Evolutionary conservation across 2,797 vertebrate genomes (phyloP).

Genomic region (Scyliorhinus canicula): DNA sequence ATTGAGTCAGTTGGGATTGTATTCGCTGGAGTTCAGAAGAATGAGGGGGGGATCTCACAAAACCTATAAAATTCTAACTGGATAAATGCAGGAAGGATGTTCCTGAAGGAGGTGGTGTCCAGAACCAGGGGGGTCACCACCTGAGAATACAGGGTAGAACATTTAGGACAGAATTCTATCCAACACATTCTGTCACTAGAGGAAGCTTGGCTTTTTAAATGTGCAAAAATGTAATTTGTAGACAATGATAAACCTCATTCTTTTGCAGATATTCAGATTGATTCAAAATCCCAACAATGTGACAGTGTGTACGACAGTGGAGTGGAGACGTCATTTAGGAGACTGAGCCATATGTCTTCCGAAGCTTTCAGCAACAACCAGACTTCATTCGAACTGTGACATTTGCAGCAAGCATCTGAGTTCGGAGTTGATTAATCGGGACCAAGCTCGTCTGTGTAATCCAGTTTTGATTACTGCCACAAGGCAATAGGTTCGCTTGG

Average conservation of each 20-base stretch:
- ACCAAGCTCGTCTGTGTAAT: neutral
- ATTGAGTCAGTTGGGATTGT: no score
- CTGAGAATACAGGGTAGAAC: no score
- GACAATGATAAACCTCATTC: neutral
- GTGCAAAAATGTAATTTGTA: no score
- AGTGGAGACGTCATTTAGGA: conserved; percentile 23
- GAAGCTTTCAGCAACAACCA: conserved; percentile 30
- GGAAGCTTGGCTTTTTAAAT: no score
- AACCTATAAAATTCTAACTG: no score
- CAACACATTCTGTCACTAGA: no score
- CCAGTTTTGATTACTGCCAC: neutral
- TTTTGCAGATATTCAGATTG: neutral
- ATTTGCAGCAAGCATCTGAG: neutral
- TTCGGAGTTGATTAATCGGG: neutral
- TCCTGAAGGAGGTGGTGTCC: no score
- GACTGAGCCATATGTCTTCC: neutral
- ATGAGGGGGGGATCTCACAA: no score
- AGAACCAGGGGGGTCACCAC: no score
- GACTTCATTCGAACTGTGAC: neutral
- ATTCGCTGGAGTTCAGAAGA: neutral
- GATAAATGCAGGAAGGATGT: no score
- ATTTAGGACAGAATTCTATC: no score
- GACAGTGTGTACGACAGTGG: conserved; percentile 27
- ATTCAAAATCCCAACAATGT: neutral
- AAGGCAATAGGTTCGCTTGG: neutral